Base-by-base conservation (phyloP, 1,140 invertebrate genomes). In the Mylabris phalerata region DNA sequence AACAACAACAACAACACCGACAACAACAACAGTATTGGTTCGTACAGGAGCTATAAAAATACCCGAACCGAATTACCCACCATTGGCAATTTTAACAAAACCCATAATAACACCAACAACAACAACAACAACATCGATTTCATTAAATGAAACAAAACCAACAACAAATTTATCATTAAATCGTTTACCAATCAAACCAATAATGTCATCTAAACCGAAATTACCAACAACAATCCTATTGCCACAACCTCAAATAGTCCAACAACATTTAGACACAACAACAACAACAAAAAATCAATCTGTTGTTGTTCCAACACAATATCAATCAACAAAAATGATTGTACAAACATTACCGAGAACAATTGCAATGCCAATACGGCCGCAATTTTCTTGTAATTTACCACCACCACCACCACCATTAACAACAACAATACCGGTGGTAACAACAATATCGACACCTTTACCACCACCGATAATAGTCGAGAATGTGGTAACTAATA, bases 181-280 rank as follows among this genome's bases (percentile, higher is more conserved):
- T 48, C 54, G 69, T 11, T 67, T 82, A 39, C 78, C 81, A 38
- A 77, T 80, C 32, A 78, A 80, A 26, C 75, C 80, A 9, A 76
- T 82, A 24, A 70, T 81, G 52, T 77, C 79, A 56, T 74, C 79
- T 3, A 82, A 82, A 73, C 76, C 80, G 55, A 55, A 79, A n/a
- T 77, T 73, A 71, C 56, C 73, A 2, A 77, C 73, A 40, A 80
- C 76, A 57, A 65, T 79, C 3, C 67, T 68, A 48, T 62, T 80
- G 27, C 77, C 76, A 55, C 78, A 80, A 68, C 45, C 72, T n/a
- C 73, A 69, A 51, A 56, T 67, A 10, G 71, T 69, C 13, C 13
- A 13, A 9, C 65, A 67, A 44, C 57, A 55, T 39, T 52, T 61
- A 6, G 67, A 71, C 55, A 66, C 24, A 44, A 10, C 55, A 63